These are phyloP conservation scores for Raja brachyura DNA, from an alignment of 2,113 vertebrate species.

Conservation along the genomic window DNA sequence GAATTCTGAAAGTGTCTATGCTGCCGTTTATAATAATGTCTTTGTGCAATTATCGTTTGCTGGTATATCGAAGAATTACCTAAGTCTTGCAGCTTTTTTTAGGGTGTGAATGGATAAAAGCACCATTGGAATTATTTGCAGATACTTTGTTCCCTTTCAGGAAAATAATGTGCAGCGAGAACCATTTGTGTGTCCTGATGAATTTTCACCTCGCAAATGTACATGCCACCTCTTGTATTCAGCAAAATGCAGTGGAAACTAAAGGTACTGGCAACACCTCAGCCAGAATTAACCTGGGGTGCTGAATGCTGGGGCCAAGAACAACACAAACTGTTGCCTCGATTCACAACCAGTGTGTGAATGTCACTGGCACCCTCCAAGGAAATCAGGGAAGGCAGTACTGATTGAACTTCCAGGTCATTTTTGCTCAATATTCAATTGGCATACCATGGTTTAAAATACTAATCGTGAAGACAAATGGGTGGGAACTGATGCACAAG, in stretches of 20 bases:
- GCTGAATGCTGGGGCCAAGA: neutral
- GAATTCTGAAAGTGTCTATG: neutral
- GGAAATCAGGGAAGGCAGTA: neutral
- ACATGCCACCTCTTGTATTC: neutral
- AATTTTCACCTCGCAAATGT: neutral
- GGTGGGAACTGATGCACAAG: neutral
- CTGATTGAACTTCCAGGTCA: neutral
- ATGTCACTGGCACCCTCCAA: too few species aligned
- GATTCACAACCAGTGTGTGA: neutral
- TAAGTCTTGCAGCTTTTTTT: neutral
- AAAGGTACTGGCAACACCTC: neutral
- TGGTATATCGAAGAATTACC: neutral
- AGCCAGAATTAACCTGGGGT: neutral
- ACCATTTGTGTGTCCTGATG: neutral
- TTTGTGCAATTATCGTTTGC: neutral
- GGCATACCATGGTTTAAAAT: neutral
- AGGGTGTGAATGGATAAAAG: neutral
- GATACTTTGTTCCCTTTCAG: neutral
- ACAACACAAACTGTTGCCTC: neutral
- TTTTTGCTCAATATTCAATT: neutral
- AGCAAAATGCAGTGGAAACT: neutral
- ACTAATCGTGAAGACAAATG: too few species aligned
- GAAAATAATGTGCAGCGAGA: neutral
- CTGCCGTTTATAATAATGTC: neutral
- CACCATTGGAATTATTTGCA: neutral